Evolutionary conservation across 1,140 invertebrate genomes (phyloP), one percentile per base, ranked within the genome.

Genomic region (Papilio polyxenes): DNA sequence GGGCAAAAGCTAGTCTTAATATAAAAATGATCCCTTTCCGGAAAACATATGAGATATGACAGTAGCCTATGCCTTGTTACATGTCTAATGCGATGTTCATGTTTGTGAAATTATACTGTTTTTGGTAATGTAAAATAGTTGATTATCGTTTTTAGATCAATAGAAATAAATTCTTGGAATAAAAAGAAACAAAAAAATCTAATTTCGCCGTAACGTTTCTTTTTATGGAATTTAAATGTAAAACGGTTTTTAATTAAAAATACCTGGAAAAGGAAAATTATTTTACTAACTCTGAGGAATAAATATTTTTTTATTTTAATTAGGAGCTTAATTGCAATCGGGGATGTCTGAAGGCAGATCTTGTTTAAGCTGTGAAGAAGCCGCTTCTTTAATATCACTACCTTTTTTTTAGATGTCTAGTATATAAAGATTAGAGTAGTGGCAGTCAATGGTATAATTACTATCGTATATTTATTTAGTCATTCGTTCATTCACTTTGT

Each of bases 261-360:
- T 72, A 37, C 65, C 31, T 72, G 23, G 31, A 40, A 72, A 40
- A 11, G 15, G 65, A 72, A 72, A 40, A 40, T 72, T 37, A 72
- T 72, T 72, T 72, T 40, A 37, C 65, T 37, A 37, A 11, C 23
- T 72, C 37, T 6, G 65, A 72, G 65, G 13, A 72, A 40, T 72
- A 20, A 72, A 72, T 31, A 40, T 9, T 37, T 72, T 72, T 72
- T 23, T 40, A 72, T 72, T 72, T 72, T 37, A 72, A 72, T 72
- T 72, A 72, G 31, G 23, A 3, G 31, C 31, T 72, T 72, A 72
- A 72, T 72, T 72, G 65, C 65, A 69, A 69, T 69, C 23, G 40
- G 4, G 15, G 13, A 72, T 40, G 31, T 13, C 31, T 40, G 65
- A 37, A 65, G 10, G 31, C 3, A 37, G 11, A 37, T 31, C 5